Evolutionary conservation across 2,797 vertebrate species (phyloP).

Genomic region (Clarias pachynema): DNA sequence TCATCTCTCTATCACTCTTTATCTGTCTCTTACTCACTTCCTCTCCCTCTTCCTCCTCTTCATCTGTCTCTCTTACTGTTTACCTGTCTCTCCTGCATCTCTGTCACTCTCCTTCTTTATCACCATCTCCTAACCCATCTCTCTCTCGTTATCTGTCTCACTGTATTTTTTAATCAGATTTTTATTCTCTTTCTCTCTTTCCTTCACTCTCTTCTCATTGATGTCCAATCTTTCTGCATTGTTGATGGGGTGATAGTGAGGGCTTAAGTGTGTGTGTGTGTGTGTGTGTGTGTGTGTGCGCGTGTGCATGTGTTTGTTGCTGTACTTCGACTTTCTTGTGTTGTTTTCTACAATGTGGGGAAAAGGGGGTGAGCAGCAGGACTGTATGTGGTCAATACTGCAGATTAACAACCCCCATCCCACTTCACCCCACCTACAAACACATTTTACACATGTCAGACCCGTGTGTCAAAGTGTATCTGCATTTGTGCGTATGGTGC

Average conservation of each 20-base stretch:
- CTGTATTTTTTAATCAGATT: background rate
- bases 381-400: background rate
- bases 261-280: background rate
- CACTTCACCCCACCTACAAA: background rate
- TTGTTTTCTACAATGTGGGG: background rate
- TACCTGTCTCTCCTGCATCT: background rate
- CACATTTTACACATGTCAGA: background rate
- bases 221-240: background rate
- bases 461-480: background rate
- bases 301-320: background rate
- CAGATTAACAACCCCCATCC: background rate
- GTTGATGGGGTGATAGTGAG: background rate
- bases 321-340: background rate
- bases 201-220: too few relatives aligned
- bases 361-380: background rate
- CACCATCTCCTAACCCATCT: background rate
- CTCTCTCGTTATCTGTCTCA: background rate
- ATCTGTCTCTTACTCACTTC: background rate
- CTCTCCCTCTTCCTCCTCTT: background rate
- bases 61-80: background rate
- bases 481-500: too few relatives aligned
- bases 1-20: background rate
- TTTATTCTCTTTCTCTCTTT: background rate
- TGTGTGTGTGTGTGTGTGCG: constrained; percentile 10
- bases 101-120: background rate